Base-by-base conservation (phyloP, 2,888 invertebrate genomes). In the Anarsia innoxiella region DNA sequence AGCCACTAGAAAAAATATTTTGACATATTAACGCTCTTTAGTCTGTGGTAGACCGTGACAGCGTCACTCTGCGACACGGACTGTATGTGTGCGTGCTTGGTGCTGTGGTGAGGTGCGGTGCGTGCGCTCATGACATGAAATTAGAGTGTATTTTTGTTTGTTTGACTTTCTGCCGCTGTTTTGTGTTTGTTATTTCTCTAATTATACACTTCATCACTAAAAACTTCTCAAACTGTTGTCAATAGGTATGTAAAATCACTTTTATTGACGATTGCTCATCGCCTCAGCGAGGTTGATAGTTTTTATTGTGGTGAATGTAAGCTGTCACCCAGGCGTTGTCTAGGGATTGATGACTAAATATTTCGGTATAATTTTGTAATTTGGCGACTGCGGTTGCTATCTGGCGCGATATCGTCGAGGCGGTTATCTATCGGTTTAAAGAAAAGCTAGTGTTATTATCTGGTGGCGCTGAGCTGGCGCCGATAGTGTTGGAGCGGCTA, bases 141-240 rank as follows among this genome's bases (percentile, higher is more conserved):
- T 68, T 60, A 60, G 62, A 66, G 65, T 71, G 69, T 53, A 58
- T 66, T 66, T 72, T 70, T 77, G 77, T 76, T 77, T 80, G 80
- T 79, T 74, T 83, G 78, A 74, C 67, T 73, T 67, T 76, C 73
- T 74, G 72, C 80, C 77, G 77, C 78, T 74, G 75, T 71, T 72
- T 75, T 75, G 68, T 74, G 57, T 58, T 67, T 77, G 69, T 70
- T 73, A 74, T 70, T 65, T 56, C 62, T 68, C 58, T 73, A 70
- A 71, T 65, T 74, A 80, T 74, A 80, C 79, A 75, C 80, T 77
- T 80, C 72, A 79, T 82, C 71, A 83, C 65, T 80, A 76, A 83
- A 35, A 83, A 82, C 72, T 68, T 53, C 56, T 61, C 78, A 82
- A 77, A 69, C 77, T 82, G 80, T 73, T 61, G 70, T 69, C 65